These are phyloP conservation scores for Tenualosa ilisha DNA, from an alignment of 2,797 vertebrate species.

Conservation along the genomic window DNA sequence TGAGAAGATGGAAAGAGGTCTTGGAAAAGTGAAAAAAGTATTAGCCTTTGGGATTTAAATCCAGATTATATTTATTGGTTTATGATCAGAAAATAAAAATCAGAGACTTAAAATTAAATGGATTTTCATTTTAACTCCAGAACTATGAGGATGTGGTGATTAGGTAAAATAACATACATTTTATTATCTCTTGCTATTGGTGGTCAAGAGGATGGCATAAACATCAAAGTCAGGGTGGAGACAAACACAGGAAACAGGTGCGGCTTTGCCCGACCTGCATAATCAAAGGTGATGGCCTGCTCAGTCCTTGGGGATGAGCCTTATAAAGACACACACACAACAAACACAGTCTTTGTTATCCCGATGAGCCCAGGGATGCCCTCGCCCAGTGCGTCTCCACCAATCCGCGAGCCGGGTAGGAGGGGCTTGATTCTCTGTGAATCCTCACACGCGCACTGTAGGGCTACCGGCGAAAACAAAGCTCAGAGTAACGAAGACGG, in stretches of 20 bases:
- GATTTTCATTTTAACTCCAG: no score
- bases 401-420: conserved; percentile 71
- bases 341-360: conserved; percentile 75
- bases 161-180: no score
- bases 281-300: conserved; percentile 21
- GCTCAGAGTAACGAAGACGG: conserved; percentile 6
- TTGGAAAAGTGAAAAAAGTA: no score
- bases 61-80: neutral
- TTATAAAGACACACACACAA: conserved; percentile 23
- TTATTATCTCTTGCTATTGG: neutral
- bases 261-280: conserved; percentile 4
- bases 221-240: neutral
- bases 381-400: conserved; percentile 61
- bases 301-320: conserved; percentile 20
- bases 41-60: neutral
- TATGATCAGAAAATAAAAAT: neutral
- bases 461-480: conserved; percentile 25
- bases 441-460: conserved; percentile 24
- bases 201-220: neutral
- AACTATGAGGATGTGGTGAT: no score
- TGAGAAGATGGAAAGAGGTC: no score
- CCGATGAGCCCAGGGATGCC: conserved; percentile 62
- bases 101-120: no score
- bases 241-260: conserved; percentile 8
- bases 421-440: conserved; percentile 56